phyloP scores from a whole-genome alignment of 2,888 invertebrate genomes.

The Andrena minutula region DNA sequence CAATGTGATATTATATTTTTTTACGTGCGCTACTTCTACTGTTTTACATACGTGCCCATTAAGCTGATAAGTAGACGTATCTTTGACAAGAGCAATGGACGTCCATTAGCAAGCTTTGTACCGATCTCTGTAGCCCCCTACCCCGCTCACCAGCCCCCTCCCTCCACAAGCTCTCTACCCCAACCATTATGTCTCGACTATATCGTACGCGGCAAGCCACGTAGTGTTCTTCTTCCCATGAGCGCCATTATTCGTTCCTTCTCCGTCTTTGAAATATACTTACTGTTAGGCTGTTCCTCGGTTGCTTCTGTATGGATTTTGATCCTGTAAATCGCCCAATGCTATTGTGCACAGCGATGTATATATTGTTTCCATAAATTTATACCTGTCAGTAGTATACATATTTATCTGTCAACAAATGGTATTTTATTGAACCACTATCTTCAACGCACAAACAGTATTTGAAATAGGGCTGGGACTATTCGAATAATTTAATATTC shows the following conservation, averaged over 20 bases:
- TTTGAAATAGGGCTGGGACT: too few relatives aligned
- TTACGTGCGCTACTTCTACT: conserved; percentile 37
- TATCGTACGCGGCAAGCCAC: conserved; percentile 68
- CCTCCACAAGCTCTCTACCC: conserved; percentile 45
- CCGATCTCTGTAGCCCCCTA: conserved; percentile 70
- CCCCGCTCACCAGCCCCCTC: conserved; percentile 43
- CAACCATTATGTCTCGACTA: conserved; percentile 69
- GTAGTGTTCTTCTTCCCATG: conserved; percentile 72
- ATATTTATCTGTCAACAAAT: background rate
- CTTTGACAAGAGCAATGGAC: conserved; percentile 83
- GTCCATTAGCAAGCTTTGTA: conserved; percentile 84
- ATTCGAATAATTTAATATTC: too few relatives aligned
- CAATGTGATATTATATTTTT: conserved; percentile 16
- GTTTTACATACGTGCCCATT: conserved; percentile 70
- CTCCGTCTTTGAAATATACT: conserved; percentile 68
- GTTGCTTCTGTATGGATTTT: conserved; percentile 43
- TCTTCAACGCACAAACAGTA: background rate
- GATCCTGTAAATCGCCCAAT: conserved; percentile 28
- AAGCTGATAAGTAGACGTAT: conserved; percentile 81
- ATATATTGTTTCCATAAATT: conserved; percentile 10
- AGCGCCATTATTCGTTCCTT: conserved; percentile 70
- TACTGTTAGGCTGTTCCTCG: conserved; percentile 40
- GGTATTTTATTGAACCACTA: background rate
- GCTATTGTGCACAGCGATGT: conserved; percentile 5
- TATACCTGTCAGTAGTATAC: background rate